phyloP scores from a whole-genome alignment of 2,113 vertebrate species.

The Dendropsophus ebraccatus region DNA sequence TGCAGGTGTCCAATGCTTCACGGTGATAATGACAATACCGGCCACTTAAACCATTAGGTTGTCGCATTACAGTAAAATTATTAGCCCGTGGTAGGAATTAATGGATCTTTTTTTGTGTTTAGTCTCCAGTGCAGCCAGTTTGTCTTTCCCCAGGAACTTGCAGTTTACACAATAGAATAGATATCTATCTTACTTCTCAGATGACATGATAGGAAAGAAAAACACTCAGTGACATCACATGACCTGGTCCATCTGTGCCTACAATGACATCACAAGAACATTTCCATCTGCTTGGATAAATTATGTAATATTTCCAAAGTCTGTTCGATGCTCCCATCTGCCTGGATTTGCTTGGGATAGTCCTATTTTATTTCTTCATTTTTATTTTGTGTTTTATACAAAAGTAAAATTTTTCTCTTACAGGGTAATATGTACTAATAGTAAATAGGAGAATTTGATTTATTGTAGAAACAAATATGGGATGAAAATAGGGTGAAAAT shows the following conservation, averaged over 20 bases:
- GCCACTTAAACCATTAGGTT: constrained; percentile 78
- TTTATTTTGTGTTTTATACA: not conserved
- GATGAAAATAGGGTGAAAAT: no score
- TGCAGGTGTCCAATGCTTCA: constrained; percentile 63
- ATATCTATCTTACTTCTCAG: constrained; percentile 23
- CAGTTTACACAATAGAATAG: constrained; percentile 43
- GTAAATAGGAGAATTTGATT: not conserved
- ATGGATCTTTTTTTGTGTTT: constrained; percentile 64
- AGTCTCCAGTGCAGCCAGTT: constrained; percentile 36
- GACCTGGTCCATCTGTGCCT: constrained; percentile 31
- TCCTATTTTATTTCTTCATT: not conserved
- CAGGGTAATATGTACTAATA: not conserved
- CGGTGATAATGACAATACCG: constrained; percentile 74
- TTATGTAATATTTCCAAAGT: constrained; percentile 35
- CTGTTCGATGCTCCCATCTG: constrained; percentile 22
- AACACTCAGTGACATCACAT: not conserved
- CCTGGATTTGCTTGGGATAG: constrained; percentile 1
- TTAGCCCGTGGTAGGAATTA: constrained; percentile 70
- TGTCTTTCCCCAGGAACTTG: constrained; percentile 38
- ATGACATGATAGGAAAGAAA: not conserved
- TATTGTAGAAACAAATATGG: not conserved
- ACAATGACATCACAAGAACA: constrained; percentile 30
- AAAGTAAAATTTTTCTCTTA: no score
- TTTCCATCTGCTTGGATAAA: constrained; percentile 16
- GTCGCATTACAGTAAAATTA: constrained; percentile 79